Evolutionary conservation across 2,113 vertebrate genomes (phyloP), one percentile per base, ranked within the genome.

Genomic region (Aptenodytes patagonicus): DNA sequence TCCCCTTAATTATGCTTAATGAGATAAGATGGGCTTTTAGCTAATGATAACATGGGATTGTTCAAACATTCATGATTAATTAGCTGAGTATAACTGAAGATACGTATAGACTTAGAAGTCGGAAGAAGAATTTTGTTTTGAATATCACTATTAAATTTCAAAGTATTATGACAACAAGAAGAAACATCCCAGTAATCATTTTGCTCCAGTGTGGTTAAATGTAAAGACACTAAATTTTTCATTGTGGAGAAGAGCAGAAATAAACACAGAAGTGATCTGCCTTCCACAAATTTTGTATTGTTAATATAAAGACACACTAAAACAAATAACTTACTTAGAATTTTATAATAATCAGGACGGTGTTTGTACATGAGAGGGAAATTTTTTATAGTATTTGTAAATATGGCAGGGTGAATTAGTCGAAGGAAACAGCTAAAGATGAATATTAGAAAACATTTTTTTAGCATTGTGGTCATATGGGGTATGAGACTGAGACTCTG

Each of bases 51-150:
- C 44, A 85, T 28, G 40, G 8, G 40, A 71, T 75, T 66, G 17
- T 83, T 94, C 52, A 65, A 90, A 86, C 17, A 91, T 34, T 89
- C 9, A 49, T 85, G n/a, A 86, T 86, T 81, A 83, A 84, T 96
- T 89, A 81, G 10, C 36, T 60, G 25, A 75, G 22, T 71, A 32
- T 75, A 87, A 80, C 20, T 54, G 46, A 87, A 89, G 32, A 82
- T 75, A 78, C 1, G 1, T 87, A 34, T 58, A 47, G 46, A 42
- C 22, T 72, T 71, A 66, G 15, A 76, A 85, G 10, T 40, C 20
- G 18, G 46, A 94, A 91, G 32, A 68, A 90, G 6, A 80, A 31
- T 77, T 79, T 87, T 76, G 24, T 60, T 93, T 93, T 86, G 4
- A 88, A 61, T 62, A 46, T 49, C 31, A 66, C 60, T 77, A 87